These are phyloP conservation scores for Melipona bicolor DNA, from an alignment of 2,888 invertebrate species.

Conservation along the genomic window DNA sequence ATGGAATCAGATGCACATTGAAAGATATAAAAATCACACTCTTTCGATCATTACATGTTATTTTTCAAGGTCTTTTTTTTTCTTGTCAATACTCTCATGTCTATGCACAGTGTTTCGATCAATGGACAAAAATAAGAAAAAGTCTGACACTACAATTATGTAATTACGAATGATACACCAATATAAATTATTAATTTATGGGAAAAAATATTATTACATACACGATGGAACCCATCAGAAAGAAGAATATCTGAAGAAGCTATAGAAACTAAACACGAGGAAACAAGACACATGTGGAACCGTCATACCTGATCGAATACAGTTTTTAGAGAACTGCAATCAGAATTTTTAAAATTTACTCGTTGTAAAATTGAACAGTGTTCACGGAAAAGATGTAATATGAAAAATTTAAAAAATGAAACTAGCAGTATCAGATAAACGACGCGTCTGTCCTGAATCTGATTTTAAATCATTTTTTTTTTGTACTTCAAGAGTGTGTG, in stretches of 20 bases:
- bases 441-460: neutral
- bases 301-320: neutral
- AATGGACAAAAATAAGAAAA: neutral
- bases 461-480: neutral
- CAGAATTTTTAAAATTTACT: neutral
- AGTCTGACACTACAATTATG: no score
- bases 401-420: neutral
- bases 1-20: conserved; percentile 43
- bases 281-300: neutral
- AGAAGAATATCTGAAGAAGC: neutral
- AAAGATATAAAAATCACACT: conserved; percentile 38
- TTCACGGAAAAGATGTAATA: neutral
- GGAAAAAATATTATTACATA: neutral
- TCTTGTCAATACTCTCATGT: conserved; percentile 9
- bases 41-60: conserved; percentile 1
- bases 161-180: neutral
- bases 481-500: neutral
- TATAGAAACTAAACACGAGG: neutral
- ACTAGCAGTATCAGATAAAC: neutral
- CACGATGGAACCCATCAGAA: neutral
- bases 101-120: neutral
- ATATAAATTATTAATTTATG: neutral
- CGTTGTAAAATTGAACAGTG: neutral
- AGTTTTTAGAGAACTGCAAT: no score
- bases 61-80: conserved; percentile 7